Percentiles rank a stretch among this genome's conserved stretches.
phyloP scores from a whole-genome alignment of 2,888 invertebrate genomes.

The Agonopterix alstromeriana region DNA sequence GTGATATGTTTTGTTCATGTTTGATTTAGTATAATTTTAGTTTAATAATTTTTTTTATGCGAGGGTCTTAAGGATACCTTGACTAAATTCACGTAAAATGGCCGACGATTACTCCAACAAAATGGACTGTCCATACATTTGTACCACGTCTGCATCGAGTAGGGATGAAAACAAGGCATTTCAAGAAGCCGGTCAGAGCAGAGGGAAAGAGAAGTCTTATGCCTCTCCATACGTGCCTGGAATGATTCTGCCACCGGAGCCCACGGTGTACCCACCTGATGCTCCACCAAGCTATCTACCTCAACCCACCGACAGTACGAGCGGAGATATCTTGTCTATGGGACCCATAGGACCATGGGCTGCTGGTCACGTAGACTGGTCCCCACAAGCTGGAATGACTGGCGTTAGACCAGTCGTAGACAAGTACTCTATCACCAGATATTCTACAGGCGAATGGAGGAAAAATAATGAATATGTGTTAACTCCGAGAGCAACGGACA shows the following conservation, averaged over 20 bases:
- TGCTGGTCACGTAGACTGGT: constrained; percentile 84
- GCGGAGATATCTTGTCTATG: constrained; percentile 62
- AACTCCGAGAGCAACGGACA: constrained; percentile 44
- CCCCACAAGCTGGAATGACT: constrained; percentile 82
- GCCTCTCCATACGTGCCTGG: constrained; percentile 48
- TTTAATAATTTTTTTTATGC: no score
- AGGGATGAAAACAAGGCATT: no score
- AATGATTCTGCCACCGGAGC: constrained; percentile 39
- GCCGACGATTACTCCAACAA: no score
- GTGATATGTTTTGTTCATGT: no score
- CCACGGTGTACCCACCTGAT: constrained; percentile 40
- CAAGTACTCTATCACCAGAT: constrained; percentile 85
- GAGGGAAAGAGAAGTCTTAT: neutral
- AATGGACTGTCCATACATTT: no score
- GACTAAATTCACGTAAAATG: no score
- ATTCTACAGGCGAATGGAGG: constrained; percentile 85
- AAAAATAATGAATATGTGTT: constrained; percentile 73
- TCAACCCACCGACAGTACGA: constrained; percentile 56
- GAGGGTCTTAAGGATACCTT: no score
- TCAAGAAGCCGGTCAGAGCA: neutral
- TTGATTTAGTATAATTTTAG: no score
- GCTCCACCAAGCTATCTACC: constrained; percentile 61
- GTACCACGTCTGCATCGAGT: no score
- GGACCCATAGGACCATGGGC: constrained; percentile 82
- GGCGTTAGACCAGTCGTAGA: constrained; percentile 87